Evolutionary conservation across 1,140 invertebrate genomes (phyloP).

Genomic region (Cotesia glomerata): DNA sequence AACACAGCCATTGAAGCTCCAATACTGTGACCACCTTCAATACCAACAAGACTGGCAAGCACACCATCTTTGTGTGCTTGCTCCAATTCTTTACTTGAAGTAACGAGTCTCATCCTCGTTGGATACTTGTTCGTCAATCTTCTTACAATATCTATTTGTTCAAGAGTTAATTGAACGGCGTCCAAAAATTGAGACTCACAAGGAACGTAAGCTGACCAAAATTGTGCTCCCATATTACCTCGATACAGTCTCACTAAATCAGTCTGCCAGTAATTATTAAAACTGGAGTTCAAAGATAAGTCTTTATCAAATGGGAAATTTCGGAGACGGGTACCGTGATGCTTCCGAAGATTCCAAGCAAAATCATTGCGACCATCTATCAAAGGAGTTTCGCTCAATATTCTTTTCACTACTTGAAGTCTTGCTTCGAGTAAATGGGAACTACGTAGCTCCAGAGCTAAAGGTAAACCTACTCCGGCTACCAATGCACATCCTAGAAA

Average conservation of each 20-base stretch:
- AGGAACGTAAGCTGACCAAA: constrained; percentile 89
- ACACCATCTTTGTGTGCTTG: constrained; percentile 77
- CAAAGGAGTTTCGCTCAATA: constrained; percentile 65
- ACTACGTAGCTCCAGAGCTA: constrained; percentile 66
- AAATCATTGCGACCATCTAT: constrained; percentile 80
- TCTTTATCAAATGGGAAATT: constrained; percentile 76
- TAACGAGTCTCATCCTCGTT: constrained; percentile 63
- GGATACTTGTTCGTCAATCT: constrained; percentile 70
- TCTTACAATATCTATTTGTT: constrained; percentile 83
- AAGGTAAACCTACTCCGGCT: constrained; percentile 62
- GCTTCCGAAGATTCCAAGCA: constrained; percentile 82
- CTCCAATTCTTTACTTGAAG: constrained; percentile 70
- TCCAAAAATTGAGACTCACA: constrained; percentile 83
- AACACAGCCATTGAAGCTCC: constrained; percentile 82
- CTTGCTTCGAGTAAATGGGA: constrained; percentile 67
- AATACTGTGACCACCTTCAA: constrained; percentile 87
- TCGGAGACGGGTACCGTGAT: constrained; percentile 71
- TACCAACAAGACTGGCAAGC: constrained; percentile 82
- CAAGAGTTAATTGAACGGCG: constrained; percentile 79
- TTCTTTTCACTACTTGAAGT: constrained; percentile 65
- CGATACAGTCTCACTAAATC: constrained; percentile 63
- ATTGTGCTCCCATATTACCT: constrained; percentile 72
- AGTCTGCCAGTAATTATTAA: constrained; percentile 63
- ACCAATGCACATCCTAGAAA: constrained; percentile 58
- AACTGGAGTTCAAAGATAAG: constrained; percentile 62